phyloP scores from a whole-genome alignment of 35 echinoderm and acorn worm species.

The Ptychodera flava region DNA sequence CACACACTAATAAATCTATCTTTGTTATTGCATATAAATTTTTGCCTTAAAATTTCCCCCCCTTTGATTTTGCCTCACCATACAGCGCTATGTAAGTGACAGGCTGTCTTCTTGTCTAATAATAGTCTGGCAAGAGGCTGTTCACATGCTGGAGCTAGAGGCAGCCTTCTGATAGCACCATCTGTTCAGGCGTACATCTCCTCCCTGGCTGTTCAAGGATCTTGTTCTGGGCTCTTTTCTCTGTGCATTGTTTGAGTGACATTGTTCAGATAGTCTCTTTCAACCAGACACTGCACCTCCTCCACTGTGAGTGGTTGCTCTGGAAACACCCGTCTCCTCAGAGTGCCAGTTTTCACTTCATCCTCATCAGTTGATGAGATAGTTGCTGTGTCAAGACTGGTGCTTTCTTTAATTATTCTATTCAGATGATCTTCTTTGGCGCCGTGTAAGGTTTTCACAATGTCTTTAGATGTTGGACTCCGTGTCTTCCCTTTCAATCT shows the following conservation, averaged over 20 bases:
- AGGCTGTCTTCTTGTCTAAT: too few species aligned
- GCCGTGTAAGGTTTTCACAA: conserved; percentile 14
- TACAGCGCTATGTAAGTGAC: too few species aligned
- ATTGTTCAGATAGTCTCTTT: conserved; percentile 43
- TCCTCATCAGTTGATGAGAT: conserved; percentile 11
- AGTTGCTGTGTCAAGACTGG: not conserved
- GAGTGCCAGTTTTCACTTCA: conserved; percentile 18
- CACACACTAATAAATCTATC: too few species aligned
- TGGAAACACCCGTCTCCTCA: conserved; percentile 61
- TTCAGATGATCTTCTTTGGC: conserved; percentile 28
- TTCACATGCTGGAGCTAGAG: too few species aligned
- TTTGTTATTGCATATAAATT: too few species aligned
- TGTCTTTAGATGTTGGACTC: conserved; percentile 27
- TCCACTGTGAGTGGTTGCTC: conserved; percentile 50
- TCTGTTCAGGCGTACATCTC: too few species aligned
- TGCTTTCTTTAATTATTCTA: conserved; percentile 3
- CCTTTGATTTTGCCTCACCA: too few species aligned
- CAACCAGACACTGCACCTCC: conserved; percentile 39
- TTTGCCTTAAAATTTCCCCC: too few species aligned
- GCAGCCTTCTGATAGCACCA: too few species aligned
- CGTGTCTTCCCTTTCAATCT: conserved; percentile 18
- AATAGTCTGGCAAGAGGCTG: too few species aligned
- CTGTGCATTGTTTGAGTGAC: not conserved
- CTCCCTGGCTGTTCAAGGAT: too few species aligned
- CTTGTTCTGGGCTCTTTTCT: too few species aligned